A percentile compares a stretch with the other conserved stretches of the same genome.
Conservation (phyloP, 2,113 vertebrate genomes). For the Xiphophorus hellerii region DNA sequence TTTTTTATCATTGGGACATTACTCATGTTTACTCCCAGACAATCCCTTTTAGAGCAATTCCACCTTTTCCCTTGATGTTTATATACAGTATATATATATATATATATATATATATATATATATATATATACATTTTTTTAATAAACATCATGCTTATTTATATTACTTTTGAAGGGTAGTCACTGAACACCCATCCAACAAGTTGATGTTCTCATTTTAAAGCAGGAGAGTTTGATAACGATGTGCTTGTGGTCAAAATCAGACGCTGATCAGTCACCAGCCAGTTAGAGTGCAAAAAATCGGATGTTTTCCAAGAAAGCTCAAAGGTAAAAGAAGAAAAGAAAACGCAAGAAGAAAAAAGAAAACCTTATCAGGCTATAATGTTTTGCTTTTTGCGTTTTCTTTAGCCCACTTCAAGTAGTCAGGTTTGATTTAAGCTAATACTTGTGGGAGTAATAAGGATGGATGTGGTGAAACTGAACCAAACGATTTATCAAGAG, state of each 20-base stretch:
- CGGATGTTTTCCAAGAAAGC: not conserved
- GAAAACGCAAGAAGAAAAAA: not conserved
- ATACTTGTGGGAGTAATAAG: no score
- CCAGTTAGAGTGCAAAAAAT: no score
- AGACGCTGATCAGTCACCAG: no score
- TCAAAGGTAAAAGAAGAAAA: not conserved
- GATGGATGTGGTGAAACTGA: not conserved
- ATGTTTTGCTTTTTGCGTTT: not conserved
- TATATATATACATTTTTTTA: no score
- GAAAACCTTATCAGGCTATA: no score
- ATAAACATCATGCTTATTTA: not conserved
- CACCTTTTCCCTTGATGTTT: constrained; percentile 9
- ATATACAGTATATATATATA: no score
- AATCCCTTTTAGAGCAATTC: constrained; percentile 6
- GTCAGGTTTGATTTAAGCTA: not conserved
- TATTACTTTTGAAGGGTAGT: not conserved
- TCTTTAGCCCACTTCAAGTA: not conserved
- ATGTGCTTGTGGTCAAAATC: not conserved
- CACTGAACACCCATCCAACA: not conserved
- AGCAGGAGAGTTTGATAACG: not conserved
- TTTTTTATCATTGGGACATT: constrained; percentile 31
- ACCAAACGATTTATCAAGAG: not conserved
- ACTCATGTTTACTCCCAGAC: constrained; percentile 14
- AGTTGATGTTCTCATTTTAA: not conserved
- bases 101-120: no score